Conservation (phyloP, 1,140 invertebrate genomes). For the Drosophila quadrilineata region DNA sequence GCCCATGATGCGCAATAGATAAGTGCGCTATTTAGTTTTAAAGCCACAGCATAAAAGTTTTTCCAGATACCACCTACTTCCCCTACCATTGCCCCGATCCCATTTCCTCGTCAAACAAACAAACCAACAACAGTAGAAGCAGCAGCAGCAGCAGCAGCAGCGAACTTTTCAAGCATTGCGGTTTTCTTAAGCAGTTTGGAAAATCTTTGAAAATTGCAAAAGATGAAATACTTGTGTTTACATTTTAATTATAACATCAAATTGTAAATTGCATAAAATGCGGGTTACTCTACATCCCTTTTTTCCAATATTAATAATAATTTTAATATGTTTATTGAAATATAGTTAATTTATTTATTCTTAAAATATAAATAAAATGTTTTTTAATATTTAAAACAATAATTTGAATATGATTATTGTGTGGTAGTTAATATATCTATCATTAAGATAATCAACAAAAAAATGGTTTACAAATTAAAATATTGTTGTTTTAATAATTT, state of each 20-base stretch:
- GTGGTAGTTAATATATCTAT: too few species aligned
- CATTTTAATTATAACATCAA: constrained; percentile 1
- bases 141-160: constrained; percentile 3
- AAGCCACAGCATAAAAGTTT: constrained; percentile 73
- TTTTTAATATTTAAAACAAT: too few species aligned
- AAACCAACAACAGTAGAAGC: constrained; percentile 16
- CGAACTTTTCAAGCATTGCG: constrained; percentile 38
- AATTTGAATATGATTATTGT: too few species aligned
- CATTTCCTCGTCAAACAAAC: constrained; percentile 16
- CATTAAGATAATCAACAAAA: too few species aligned
- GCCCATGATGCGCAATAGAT: constrained; percentile 60
- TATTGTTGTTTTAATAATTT: too few species aligned
- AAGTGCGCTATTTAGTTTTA: constrained; percentile 76
- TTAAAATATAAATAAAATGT: too few species aligned
- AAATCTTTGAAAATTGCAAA: constrained; percentile 5
- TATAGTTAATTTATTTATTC: too few species aligned
- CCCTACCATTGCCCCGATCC: neutral
- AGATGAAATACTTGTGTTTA: constrained; percentile 6
- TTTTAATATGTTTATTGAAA: neutral
- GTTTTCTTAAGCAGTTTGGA: constrained; percentile 38
- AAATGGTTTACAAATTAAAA: too few species aligned
- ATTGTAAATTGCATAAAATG: neutral
- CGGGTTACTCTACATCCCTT: too few species aligned
- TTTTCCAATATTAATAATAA: neutral
- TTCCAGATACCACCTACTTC: neutral